Percentiles rank a stretch among this genome's conserved stretches.
Evolutionary conservation across 1,140 invertebrate genomes (phyloP).

Genomic region (Coelopa frigida): DNA sequence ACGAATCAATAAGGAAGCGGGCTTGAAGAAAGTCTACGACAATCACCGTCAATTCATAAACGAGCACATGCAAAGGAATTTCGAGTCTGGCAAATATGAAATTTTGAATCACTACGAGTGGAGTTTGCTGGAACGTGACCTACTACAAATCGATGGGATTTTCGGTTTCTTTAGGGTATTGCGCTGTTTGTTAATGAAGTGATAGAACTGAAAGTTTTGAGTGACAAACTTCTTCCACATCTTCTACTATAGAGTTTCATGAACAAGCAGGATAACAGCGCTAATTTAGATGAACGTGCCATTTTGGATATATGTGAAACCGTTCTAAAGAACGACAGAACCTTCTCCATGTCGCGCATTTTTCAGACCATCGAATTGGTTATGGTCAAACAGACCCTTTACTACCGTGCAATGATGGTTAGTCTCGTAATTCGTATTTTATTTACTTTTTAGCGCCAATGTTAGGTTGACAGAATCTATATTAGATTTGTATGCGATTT

Average conservation of each 20-base stretch:
- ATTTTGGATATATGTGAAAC: constrained; percentile 57
- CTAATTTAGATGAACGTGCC: constrained; percentile 41
- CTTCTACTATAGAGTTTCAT: constrained; percentile 18
- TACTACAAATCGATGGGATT: constrained; percentile 26
- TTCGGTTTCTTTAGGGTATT: constrained; percentile 33
- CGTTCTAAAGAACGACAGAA: constrained; percentile 47
- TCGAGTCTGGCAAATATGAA: constrained; percentile 22
- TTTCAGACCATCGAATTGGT: constrained; percentile 29
- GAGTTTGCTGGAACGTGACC: constrained; percentile 30
- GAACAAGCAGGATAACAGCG: constrained; percentile 16
- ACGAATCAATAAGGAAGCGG: constrained; percentile 23
- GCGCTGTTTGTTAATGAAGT: too few relatives aligned
- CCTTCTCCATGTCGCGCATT: constrained; percentile 33
- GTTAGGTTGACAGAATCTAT: too few relatives aligned
- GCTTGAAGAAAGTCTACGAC: constrained; percentile 34
- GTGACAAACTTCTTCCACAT: too few relatives aligned
- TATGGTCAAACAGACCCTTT: constrained; percentile 51
- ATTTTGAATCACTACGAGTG: constrained; percentile 37
- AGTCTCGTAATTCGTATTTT: constrained; percentile 16
- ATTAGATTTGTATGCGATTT: too few relatives aligned
- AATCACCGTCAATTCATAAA: constrained; percentile 26
- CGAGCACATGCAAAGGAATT: constrained; percentile 18
- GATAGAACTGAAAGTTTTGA: too few relatives aligned
- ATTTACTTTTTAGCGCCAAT: background rate
- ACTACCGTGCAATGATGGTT: constrained; percentile 58